These are phyloP conservation scores for Laterallus jamaicensis DNA, from an alignment of 2,113 vertebrate genomes.

Conservation along the genomic window DNA sequence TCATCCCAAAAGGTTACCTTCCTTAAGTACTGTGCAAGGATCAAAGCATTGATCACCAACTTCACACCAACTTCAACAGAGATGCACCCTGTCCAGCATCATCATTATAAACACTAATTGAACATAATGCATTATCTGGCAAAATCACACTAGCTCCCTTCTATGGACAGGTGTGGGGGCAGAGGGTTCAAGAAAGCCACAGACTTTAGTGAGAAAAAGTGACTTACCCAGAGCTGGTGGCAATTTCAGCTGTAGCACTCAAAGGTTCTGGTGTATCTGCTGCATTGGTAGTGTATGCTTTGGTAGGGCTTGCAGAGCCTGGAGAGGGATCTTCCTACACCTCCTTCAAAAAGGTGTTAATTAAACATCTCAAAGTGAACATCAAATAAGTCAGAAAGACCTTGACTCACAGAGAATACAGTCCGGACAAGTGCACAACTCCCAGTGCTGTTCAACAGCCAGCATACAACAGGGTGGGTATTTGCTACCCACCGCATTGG, in stretches of 20 bases:
- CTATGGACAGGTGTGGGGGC: neutral
- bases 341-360: neutral
- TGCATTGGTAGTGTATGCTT: rapidly evolving
- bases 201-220: neutral
- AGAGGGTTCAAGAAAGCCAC: neutral
- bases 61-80: neutral
- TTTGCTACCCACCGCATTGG: neutral
- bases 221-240: neutral
- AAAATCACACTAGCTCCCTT: neutral
- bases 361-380: neutral
- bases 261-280: neutral
- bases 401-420: neutral
- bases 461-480: neutral
- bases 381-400: neutral
- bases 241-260: neutral
- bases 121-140: neutral
- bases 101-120: neutral
- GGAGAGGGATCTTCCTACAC: neutral
- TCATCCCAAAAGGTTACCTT: neutral
- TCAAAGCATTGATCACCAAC: neutral
- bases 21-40: neutral
- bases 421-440: neutral
- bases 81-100: neutral
- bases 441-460: neutral
- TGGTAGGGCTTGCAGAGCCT: neutral